Conservation (phyloP, 2,888 invertebrate genomes). For the Neelides folsomi region DNA sequence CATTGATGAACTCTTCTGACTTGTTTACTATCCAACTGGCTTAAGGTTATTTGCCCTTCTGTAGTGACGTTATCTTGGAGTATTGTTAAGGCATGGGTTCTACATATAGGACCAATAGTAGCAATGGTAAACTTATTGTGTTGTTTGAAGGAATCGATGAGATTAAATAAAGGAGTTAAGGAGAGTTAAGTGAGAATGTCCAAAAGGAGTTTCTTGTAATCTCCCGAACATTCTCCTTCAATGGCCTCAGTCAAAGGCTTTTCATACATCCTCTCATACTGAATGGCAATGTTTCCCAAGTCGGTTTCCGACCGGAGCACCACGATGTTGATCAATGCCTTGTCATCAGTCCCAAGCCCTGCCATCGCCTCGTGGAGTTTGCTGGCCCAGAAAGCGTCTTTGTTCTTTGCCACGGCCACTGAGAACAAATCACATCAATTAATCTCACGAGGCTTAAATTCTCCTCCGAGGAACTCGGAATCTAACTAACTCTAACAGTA, state of each 20-base stretch:
- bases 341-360: conserved; percentile 61
- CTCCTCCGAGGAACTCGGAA: too few species aligned
- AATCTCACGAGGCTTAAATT: too few species aligned
- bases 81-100: too few species aligned
- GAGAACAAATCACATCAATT: not conserved
- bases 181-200: conserved; percentile 14
- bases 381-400: conserved; percentile 54
- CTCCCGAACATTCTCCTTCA: conserved; percentile 28
- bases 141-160: too few species aligned
- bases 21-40: too few species aligned
- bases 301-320: conserved; percentile 57
- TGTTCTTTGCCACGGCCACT: conserved; percentile 34
- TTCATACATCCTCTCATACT: conserved; percentile 56
- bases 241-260: conserved; percentile 53
- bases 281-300: conserved; percentile 53
- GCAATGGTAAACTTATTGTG: too few species aligned
- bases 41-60: too few species aligned
- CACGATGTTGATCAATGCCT: conserved; percentile 59
- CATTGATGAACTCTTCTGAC: too few species aligned
- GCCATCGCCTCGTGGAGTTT: conserved; percentile 59
- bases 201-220: conserved; percentile 31
- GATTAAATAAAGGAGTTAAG: not conserved
- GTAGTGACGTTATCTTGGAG: too few species aligned
- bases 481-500: too few species aligned
- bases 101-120: too few species aligned